These are phyloP conservation scores for Hypolimnas misippus DNA, from an alignment of 2,888 invertebrate genomes.

Conservation along the genomic window DNA sequence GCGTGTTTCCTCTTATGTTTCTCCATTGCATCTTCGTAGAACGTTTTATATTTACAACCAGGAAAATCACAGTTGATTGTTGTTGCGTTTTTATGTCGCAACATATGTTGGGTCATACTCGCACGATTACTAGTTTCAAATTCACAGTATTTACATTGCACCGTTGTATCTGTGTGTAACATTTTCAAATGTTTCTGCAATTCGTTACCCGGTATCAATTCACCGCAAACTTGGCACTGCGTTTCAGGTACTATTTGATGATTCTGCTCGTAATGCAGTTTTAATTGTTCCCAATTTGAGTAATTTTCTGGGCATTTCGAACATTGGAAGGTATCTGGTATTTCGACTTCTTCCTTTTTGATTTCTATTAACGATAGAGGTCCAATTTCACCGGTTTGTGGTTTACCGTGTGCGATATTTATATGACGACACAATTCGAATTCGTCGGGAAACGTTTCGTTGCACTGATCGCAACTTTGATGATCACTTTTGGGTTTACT, in stretches of 20 bases:
- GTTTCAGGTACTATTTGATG: slow-evolving; percentile 61
- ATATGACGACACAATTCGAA: slow-evolving; percentile 71
- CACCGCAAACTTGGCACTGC: slow-evolving; percentile 73
- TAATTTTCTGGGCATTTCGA: slow-evolving; percentile 67
- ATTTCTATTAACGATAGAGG: slow-evolving; percentile 45
- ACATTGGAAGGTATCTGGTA: slow-evolving; percentile 63
- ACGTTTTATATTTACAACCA: slow-evolving; percentile 70
- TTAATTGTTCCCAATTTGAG: slow-evolving; percentile 61
- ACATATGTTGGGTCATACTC: slow-evolving; percentile 72
- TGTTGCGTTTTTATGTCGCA: slow-evolving; percentile 70
- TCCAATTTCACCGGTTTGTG: slow-evolving; percentile 37
- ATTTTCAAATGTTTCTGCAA: slow-evolving; percentile 68
- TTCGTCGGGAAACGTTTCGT: slow-evolving; percentile 66
- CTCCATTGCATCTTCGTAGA: slow-evolving; percentile 69
- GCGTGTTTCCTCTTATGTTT: slow-evolving; percentile 69
- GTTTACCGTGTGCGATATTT: slow-evolving; percentile 53
- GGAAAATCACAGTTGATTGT: slow-evolving; percentile 65
- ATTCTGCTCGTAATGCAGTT: slow-evolving; percentile 64
- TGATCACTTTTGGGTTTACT: slow-evolving; percentile 44
- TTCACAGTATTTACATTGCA: slow-evolving; percentile 68
- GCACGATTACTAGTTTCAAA: slow-evolving; percentile 63
- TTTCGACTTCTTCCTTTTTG: slow-evolving; percentile 63
- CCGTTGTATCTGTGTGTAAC: slow-evolving; percentile 53
- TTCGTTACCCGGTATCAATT: slow-evolving; percentile 59
- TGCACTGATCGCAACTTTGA: slow-evolving; percentile 69